Evolutionary conservation across 2,888 invertebrate genomes (phyloP).

Genomic region (Pterostichus madidus): DNA sequence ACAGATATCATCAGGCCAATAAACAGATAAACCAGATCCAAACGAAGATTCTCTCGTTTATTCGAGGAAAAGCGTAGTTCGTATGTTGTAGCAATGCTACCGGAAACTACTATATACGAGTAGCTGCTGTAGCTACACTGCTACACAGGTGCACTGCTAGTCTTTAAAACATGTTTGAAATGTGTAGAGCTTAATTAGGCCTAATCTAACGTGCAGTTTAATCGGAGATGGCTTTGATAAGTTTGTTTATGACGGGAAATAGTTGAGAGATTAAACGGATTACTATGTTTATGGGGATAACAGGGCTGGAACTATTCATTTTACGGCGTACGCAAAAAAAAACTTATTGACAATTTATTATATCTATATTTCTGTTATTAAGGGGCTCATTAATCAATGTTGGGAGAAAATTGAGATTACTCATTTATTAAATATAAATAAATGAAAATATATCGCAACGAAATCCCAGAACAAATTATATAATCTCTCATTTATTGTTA

Average conservation of each 20-base stretch:
- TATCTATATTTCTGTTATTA: too few relatives aligned
- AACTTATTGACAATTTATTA: too few relatives aligned
- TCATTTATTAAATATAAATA: too few relatives aligned
- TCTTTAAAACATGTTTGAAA: constrained; percentile 14
- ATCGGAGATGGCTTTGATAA: constrained; percentile 40
- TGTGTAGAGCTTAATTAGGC: constrained; percentile 51
- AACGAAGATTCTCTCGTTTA: constrained; percentile 11
- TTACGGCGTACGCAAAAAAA: background rate
- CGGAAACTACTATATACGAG: constrained; percentile 34
- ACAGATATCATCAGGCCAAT: constrained; percentile 41
- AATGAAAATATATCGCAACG: too few relatives aligned
- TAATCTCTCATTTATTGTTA: too few relatives aligned
- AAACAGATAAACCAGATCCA: constrained; percentile 59
- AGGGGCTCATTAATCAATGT: too few relatives aligned
- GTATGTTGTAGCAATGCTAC: constrained; percentile 32
- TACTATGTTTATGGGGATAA: background rate
- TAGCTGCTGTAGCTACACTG: background rate
- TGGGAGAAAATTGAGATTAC: too few relatives aligned
- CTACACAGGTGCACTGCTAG: constrained; percentile 41
- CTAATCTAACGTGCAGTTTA: constrained; percentile 38
- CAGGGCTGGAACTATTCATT: background rate
- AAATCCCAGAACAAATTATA: too few relatives aligned
- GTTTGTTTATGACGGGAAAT: constrained; percentile 48
- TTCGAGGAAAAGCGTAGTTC: constrained; percentile 30
- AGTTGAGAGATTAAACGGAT: background rate